Evolutionary conservation across 2,797 vertebrate genomes (phyloP).

Genomic region (Danio aesculapii): DNA sequence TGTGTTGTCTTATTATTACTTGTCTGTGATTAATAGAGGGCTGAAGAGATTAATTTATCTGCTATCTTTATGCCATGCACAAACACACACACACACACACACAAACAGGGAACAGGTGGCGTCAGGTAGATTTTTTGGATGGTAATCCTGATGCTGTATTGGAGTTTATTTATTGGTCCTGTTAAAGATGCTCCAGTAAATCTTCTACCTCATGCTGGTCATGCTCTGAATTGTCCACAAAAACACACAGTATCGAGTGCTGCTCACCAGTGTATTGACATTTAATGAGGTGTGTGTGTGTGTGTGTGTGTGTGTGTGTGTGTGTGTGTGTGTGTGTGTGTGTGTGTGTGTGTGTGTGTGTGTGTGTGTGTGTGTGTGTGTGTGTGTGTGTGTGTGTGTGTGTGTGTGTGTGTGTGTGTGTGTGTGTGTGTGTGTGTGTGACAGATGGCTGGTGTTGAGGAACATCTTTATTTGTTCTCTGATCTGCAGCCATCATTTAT

Average conservation of each 20-base stretch:
- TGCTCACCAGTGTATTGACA: background rate
- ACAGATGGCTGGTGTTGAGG: background rate
- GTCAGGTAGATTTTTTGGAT: constrained; percentile 73
- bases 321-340: background rate
- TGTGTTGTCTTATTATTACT: constrained; percentile 20
- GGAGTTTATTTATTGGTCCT: constrained; percentile 58
- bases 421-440: too few relatives aligned
- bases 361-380: too few relatives aligned
- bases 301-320: background rate
- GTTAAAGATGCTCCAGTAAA: constrained; percentile 66
- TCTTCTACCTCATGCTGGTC: constrained; percentile 61
- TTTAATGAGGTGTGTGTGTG: background rate
- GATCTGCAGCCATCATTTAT: background rate
- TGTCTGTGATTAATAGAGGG: constrained; percentile 38
- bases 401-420: too few relatives aligned
- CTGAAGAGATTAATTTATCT: constrained; percentile 32
- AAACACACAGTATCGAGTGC: background rate
- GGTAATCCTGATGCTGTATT: constrained; percentile 73
- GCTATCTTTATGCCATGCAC: constrained; percentile 65
- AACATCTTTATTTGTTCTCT: background rate
- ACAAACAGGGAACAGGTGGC: constrained; percentile 31
- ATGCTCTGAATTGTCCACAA: background rate
- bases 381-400: too few relatives aligned
- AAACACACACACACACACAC: constrained; percentile 17
- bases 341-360: background rate